Percentiles rank a stretch among this genome's conserved stretches.
Evolutionary conservation across 2,797 vertebrate species (phyloP).

Genomic region (Pantherophis alleghaniensis): DNA sequence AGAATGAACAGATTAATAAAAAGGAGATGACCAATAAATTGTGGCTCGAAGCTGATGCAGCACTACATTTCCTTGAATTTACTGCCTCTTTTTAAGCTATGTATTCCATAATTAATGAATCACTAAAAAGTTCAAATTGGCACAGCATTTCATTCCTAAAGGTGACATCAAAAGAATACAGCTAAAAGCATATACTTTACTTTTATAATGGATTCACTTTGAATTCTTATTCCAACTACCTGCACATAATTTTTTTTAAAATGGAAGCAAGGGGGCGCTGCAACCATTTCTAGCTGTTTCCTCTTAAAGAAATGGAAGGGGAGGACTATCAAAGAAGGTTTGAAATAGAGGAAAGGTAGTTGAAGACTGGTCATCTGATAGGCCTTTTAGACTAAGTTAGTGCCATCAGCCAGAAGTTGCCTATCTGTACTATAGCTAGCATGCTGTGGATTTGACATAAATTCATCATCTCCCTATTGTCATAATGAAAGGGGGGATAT

Average conservation of each 20-base stretch:
- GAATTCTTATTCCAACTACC: not conserved
- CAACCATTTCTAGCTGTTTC: not conserved
- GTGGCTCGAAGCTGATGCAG: not conserved
- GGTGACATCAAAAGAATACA: not conserved
- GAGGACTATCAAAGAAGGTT: not conserved
- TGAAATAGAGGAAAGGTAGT: not conserved
- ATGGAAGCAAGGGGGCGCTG: not conserved
- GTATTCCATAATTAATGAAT: not conserved
- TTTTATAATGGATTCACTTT: not conserved
- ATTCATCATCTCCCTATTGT: not conserved
- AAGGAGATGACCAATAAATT: not conserved
- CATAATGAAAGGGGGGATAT: not conserved
- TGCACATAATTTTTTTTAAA: not conserved
- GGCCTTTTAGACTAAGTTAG: too few relatives aligned
- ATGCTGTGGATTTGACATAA: not conserved
- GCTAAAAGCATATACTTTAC: not conserved
- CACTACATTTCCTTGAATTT: not conserved
- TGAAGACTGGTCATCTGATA: too few relatives aligned
- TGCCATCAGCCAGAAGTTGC: not conserved
- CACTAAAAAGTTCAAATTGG: not conserved
- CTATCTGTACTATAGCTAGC: not conserved
- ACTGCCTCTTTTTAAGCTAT: not conserved
- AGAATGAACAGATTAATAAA: not conserved
- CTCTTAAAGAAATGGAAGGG: not conserved
- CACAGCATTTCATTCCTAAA: not conserved